A percentile compares a stretch with the other conserved stretches of the same genome.
Evolutionary conservation across 2,888 invertebrate genomes (phyloP).

Genomic region (Onchidella celtica): DNA sequence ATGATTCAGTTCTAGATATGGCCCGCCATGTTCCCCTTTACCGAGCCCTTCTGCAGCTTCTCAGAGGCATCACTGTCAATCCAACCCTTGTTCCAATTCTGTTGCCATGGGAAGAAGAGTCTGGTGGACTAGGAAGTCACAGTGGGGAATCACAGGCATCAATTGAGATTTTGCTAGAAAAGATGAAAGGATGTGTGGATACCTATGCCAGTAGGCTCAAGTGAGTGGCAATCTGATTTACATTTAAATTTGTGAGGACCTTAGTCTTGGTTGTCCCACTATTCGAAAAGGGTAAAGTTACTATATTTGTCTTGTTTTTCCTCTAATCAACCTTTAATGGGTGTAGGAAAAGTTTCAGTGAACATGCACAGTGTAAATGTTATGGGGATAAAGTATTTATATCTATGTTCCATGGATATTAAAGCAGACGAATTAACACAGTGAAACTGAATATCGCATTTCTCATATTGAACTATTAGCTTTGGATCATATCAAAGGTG

Average conservation of each 20-base stretch:
- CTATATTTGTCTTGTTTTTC: not conserved
- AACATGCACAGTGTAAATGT: too few relatives aligned
- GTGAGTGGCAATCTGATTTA: too few relatives aligned
- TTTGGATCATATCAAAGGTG: too few relatives aligned
- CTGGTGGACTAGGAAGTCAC: constrained; percentile 35
- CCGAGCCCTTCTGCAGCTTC: constrained; percentile 88
- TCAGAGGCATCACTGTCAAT: constrained; percentile 86
- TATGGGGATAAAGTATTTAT: too few relatives aligned
- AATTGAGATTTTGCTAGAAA: constrained; percentile 88
- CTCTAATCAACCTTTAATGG: too few relatives aligned
- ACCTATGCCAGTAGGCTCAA: constrained; percentile 87
- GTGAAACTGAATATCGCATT: too few relatives aligned
- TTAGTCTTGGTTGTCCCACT: not conserved
- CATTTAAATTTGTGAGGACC: not conserved
- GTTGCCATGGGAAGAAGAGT: constrained; percentile 81
- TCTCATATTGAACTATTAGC: too few relatives aligned
- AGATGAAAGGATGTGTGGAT: constrained; percentile 95
- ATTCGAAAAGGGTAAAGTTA: not conserved
- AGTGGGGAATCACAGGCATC: constrained; percentile 81
- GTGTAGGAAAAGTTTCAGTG: too few relatives aligned
- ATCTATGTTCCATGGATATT: too few relatives aligned
- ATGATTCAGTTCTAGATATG: constrained; percentile 98
- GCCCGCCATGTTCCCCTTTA: constrained; percentile 97
- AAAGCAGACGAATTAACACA: too few relatives aligned
- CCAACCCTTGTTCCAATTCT: constrained; percentile 84